Conservation (phyloP, 2,113 vertebrate genomes). For the Lucifuga dentata region DNA sequence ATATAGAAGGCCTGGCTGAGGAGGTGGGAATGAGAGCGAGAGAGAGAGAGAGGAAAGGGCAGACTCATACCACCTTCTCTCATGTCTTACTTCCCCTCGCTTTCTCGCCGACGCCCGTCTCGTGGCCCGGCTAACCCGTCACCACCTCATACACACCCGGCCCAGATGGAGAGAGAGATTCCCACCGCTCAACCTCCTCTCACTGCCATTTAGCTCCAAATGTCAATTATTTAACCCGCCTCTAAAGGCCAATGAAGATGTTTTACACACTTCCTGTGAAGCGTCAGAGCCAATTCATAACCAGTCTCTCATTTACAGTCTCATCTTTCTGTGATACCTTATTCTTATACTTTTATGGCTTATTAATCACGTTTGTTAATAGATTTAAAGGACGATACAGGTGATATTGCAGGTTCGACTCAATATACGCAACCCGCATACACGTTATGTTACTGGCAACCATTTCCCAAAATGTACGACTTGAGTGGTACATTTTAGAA, state of each 20-base stretch:
- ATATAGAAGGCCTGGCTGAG: conserved; percentile 60
- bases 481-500: too few relatives aligned
- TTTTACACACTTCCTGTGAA: too few relatives aligned
- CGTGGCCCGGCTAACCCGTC: conserved; percentile 33
- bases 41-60: conserved; percentile 57
- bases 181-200: conserved; percentile 22
- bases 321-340: too few relatives aligned
- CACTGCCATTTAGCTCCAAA: background rate
- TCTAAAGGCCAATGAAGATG: background rate
- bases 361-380: too few relatives aligned
- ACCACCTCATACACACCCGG: conserved; percentile 29
- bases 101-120: conserved; percentile 11
- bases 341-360: too few relatives aligned
- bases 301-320: too few relatives aligned
- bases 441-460: too few relatives aligned
- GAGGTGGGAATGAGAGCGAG: conserved; percentile 52
- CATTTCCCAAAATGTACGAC: too few relatives aligned
- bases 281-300: too few relatives aligned
- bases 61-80: conserved; percentile 42
- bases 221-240: background rate
- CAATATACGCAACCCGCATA: too few relatives aligned
- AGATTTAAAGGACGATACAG: too few relatives aligned
- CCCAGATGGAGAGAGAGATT: conserved; percentile 26
- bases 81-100: conserved; percentile 7
- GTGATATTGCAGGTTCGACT: too few relatives aligned